Conservation (phyloP, 2,888 invertebrate species). For the Plutella xylostella region DNA sequence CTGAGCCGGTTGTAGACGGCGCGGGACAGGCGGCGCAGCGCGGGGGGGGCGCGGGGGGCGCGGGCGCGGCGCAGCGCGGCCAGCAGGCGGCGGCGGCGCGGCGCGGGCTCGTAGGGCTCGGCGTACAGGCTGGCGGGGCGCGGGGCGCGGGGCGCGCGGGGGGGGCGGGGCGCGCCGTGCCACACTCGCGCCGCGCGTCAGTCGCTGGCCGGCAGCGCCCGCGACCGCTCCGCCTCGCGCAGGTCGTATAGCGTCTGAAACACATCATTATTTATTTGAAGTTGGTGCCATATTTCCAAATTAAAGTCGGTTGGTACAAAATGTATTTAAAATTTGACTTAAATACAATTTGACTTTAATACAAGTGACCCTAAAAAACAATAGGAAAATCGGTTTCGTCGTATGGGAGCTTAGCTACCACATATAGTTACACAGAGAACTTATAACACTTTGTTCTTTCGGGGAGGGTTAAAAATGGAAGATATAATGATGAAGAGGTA, state of each 20-base stretch:
- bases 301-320: too few relatives aligned
- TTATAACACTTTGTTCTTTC: too few relatives aligned
- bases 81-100: constrained; percentile 16
- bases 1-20: constrained; percentile 34
- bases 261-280: too few relatives aligned
- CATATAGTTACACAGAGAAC: too few relatives aligned
- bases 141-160: constrained; percentile 25
- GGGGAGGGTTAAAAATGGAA: too few relatives aligned
- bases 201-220: constrained; percentile 24
- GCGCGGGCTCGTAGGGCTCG: constrained; percentile 8
- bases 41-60: constrained; percentile 12
- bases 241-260: constrained; percentile 60
- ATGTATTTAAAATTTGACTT: too few relatives aligned
- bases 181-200: constrained; percentile 36
- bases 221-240: constrained; percentile 47
- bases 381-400: too few relatives aligned
- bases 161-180: constrained; percentile 19
- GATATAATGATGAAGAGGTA: too few relatives aligned
- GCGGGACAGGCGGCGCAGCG: constrained; percentile 20
- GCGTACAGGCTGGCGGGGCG: constrained; percentile 14
- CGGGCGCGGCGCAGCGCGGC: constrained; percentile 19
- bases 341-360: too few relatives aligned
- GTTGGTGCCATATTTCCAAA: too few relatives aligned
- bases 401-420: too few relatives aligned
- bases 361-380: too few relatives aligned